A percentile compares a stretch with the other conserved stretches of the same genome.
These are phyloP conservation scores for Malurus splendens DNA, from an alignment of 2,797 vertebrate species.

Conservation along the genomic window DNA sequence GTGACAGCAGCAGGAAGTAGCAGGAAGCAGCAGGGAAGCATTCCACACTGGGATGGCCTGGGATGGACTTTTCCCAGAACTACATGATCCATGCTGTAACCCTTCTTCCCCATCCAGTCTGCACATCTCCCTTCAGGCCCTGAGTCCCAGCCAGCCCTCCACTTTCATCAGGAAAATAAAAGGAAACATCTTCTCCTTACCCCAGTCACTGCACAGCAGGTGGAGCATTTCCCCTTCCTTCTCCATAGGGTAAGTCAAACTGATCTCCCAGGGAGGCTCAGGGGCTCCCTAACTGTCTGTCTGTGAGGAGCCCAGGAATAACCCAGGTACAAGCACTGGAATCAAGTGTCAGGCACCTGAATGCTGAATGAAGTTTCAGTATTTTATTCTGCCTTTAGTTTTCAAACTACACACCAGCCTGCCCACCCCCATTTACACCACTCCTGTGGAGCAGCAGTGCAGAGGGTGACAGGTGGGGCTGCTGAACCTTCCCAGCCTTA, in stretches of 20 bases:
- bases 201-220: fast-evolving
- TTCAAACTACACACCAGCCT: neutral
- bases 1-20: neutral
- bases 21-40: neutral
- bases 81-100: neutral
- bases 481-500: neutral
- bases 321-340: neutral
- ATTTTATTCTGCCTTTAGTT: neutral
- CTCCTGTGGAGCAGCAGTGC: neutral
- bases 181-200: neutral
- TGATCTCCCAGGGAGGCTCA: neutral
- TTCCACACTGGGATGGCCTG: neutral
- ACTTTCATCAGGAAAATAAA: neutral
- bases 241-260: neutral
- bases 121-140: neutral
- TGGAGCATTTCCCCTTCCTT: neutral
- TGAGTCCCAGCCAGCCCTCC: neutral
- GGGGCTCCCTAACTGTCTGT: neutral
- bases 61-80: neutral
- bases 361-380: neutral
- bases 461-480: neutral
- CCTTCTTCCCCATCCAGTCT: neutral
- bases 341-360: neutral
- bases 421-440: neutral
- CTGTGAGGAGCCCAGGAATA: neutral